Base-by-base conservation (phyloP, 2,888 invertebrate genomes). In the Hololepta plana region DNA sequence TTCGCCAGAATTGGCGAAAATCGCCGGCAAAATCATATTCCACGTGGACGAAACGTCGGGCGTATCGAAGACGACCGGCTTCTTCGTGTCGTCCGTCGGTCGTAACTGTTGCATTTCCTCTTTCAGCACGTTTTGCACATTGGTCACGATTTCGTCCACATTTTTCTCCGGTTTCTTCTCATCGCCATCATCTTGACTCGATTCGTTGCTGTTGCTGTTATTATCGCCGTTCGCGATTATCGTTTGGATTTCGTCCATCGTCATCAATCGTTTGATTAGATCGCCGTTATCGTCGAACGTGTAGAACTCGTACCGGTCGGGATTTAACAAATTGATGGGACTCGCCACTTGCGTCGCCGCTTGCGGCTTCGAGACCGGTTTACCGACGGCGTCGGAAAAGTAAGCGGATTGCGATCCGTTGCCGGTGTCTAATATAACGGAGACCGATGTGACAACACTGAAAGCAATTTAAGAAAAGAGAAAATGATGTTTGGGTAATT, bases 241-340 rank as follows among this genome's bases (percentile, higher is more conserved):
- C 20, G 77, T 73, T 46, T 81, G 80, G 35, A 85, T 84, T 55
- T 85, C 80, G 42, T 77, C 67, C 39, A 81, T 55, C 4, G 82
- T 81, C 84, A 85, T 85, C 15, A 82, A 60, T 32, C 77, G 64
- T 43, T 80, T 81, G 1, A 84, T 72, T 12, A 84, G 60, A 43
- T 84, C 79, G 8, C 84, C 84, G 29, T 72, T 71, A 42, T 81
- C 79, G 43, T 84, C 77, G 42, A 84, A 80, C 0, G 84, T 82
- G 47, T 81, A 84, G 50, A 84, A 85, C 46, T 84, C 82, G 49
- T 84, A 84, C 44, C 75, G 64, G 46, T 84, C 84, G 2, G 84
- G 85, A 36, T 75, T 74, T 4, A 84, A 54, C 1, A 85, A 59
- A 40, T 73, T 71, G 1, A 77, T 79, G 1, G 84, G 84, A 33